A percentile compares a stretch with the other conserved stretches of the same genome.
Evolutionary conservation across 2,888 invertebrate species (phyloP).

Genomic region (Uloborus plumipes): DNA sequence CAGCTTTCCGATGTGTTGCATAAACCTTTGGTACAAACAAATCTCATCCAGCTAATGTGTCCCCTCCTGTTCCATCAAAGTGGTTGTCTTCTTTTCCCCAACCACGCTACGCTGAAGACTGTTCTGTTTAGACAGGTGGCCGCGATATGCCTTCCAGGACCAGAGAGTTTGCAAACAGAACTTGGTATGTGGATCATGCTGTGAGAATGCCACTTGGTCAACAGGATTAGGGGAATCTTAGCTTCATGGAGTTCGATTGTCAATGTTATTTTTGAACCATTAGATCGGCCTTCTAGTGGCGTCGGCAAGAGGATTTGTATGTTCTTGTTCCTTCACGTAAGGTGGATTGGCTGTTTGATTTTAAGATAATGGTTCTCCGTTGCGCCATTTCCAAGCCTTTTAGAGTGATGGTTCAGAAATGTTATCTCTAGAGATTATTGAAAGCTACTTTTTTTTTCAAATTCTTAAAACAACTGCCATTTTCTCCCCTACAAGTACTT

Average conservation of each 20-base stretch:
- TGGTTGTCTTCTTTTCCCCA: conserved; percentile 12
- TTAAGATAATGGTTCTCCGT: too few species aligned
- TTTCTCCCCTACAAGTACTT: too few species aligned
- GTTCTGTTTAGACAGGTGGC: conserved; percentile 43
- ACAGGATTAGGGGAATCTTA: conserved; percentile 51
- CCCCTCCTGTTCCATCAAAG: conserved; percentile 16
- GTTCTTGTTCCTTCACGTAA: too few species aligned
- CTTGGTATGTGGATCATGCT: conserved; percentile 52
- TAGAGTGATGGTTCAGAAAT: too few species aligned
- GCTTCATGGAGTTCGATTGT: conserved; percentile 40
- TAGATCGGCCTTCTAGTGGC: not conserved
- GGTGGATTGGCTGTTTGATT: too few species aligned
- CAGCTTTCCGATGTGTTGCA: conserved; percentile 48
- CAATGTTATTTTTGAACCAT: conserved; percentile 41
- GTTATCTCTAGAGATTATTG: too few species aligned
- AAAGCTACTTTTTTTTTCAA: too few species aligned
- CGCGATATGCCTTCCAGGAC: conserved; percentile 11
- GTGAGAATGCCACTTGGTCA: conserved; percentile 56
- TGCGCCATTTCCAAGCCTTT: too few species aligned
- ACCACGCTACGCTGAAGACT: not conserved
- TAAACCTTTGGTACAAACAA: conserved; percentile 26
- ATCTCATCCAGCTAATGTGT: conserved; percentile 41
- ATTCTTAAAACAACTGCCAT: too few species aligned
- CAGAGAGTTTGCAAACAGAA: conserved; percentile 38
- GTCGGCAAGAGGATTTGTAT: too few species aligned